Base-by-base conservation (phyloP, 2,797 vertebrate species). In the Coracias cyanogaster region DNA sequence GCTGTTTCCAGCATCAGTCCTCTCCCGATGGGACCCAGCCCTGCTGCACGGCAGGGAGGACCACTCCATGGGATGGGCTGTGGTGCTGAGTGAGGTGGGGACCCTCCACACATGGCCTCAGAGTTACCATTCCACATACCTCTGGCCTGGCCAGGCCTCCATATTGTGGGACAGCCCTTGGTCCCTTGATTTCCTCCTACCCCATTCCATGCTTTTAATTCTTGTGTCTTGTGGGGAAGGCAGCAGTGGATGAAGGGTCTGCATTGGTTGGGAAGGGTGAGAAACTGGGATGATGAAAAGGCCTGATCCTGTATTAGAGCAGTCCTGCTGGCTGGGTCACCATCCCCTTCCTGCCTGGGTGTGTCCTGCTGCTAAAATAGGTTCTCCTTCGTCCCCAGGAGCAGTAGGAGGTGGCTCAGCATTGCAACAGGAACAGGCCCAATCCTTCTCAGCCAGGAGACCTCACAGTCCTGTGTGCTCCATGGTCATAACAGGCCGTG, bases 321-420 rank as follows among this genome's bases (percentile, higher is more conserved):
- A 55, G 12, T 39, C 13, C 4, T 3, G 2, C 8, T 45, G 29
- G 3, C 15, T 61, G 15, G 48, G 24, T 82, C 77, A 55, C 35
- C 10, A 3, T 69, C n/a, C 58, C 18, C 10, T 60, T 83, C 66
- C 46, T 92, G 49, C 33, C 82, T 37, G 1, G 7, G 12, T 79
- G 14, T 72, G 70, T 86, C 49, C 48, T 88, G 81, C 93, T 95
- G 86, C 88, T 96, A 46, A 79, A 89, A 88, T 22, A 83, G 65
- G 90, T 78, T 49, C 89, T 92, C 46, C 69, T 92, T 84, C 7
- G 0, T 78, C 64, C 86, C 60, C 37, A 43, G 24, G 19, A 20
- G 22, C 39, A n/a, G 25, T 4, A n/a, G 72, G 69, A 92, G 54
- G 28, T 71, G 41, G 31, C n/a, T 92, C 2, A 0, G 29, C 35